Conservation (phyloP, 2,888 invertebrate genomes). For the Pachycephus smyrnensis region DNA sequence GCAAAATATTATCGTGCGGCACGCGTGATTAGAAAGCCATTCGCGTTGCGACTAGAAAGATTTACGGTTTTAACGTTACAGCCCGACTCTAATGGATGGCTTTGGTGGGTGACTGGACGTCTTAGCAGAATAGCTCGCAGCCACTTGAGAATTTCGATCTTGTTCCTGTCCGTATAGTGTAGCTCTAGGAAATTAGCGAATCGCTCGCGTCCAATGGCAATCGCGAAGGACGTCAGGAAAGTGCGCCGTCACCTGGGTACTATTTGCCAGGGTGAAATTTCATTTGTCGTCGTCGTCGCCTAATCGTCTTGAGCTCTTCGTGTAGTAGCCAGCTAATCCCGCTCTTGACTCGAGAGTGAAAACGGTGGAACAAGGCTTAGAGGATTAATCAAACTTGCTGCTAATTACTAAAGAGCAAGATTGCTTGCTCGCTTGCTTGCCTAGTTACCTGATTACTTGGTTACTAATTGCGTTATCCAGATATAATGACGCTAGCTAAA, state of each 20-base stretch:
- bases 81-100: slow-evolving; percentile 6
- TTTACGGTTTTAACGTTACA: neutral
- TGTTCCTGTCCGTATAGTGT: neutral
- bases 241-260: slow-evolving; percentile 20
- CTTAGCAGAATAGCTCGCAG: neutral
- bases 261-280: slow-evolving; percentile 57
- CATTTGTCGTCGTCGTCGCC: slow-evolving; percentile 40
- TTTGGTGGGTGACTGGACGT: neutral
- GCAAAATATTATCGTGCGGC: slow-evolving; percentile 2
- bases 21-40: slow-evolving; percentile 1
- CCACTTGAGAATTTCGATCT: neutral
- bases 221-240: neutral
- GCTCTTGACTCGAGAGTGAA: neutral
- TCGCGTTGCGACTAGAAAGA: neutral
- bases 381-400: neutral
- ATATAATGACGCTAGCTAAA: neutral
- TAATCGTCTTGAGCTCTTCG: neutral
- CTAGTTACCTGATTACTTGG: neutral
- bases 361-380: neutral
- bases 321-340: neutral
- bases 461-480: neutral
- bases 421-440: neutral
- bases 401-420: neutral
- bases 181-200: too few species aligned
- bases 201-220: neutral